Conservation (phyloP, 2,888 invertebrate species). For the Ptilodon capucinus region DNA sequence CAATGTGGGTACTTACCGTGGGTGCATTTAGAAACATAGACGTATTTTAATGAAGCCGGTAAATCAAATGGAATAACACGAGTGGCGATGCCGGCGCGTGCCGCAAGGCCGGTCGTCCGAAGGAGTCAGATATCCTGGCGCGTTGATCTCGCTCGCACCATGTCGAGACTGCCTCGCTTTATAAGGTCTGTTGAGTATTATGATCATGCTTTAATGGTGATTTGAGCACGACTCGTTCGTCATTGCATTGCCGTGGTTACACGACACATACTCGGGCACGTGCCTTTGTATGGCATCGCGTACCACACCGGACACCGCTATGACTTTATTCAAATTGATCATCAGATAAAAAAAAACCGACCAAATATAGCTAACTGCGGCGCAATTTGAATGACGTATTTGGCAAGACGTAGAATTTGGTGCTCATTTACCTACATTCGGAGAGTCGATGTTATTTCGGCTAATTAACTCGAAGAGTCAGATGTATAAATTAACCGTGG, state of each 20-base stretch:
- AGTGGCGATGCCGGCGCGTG: conserved; percentile 66
- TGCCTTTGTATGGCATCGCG: conserved; percentile 56
- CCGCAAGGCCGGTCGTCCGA: conserved; percentile 75
- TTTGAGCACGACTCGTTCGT: conserved; percentile 54
- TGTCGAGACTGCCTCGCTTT: conserved; percentile 37
- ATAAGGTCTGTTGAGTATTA: conserved; percentile 56
- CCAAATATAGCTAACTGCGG: conserved; percentile 49
- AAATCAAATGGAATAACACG: conserved; percentile 64
- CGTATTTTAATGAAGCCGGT: conserved; percentile 59
- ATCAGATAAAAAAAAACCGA: conserved; percentile 47
- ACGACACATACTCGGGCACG: conserved; percentile 50
- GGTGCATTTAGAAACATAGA: conserved; percentile 45
- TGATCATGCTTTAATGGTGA: conserved; percentile 56
- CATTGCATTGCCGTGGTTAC: conserved; percentile 53
- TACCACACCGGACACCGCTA: conserved; percentile 62
- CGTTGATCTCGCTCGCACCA: conserved; percentile 56
- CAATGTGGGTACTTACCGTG: conserved; percentile 32
- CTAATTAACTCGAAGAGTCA: conserved; percentile 25
- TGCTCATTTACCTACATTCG: conserved; percentile 41
- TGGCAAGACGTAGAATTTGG: conserved; percentile 54
- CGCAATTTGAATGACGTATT: conserved; percentile 61
- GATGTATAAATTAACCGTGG: not conserved
- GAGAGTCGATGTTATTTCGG: conserved; percentile 22
- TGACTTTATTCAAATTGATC: conserved; percentile 65
- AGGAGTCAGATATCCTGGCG: conserved; percentile 59